Base-by-base conservation (phyloP, 2,888 invertebrate genomes). In the Drosophila meridiana region DNA sequence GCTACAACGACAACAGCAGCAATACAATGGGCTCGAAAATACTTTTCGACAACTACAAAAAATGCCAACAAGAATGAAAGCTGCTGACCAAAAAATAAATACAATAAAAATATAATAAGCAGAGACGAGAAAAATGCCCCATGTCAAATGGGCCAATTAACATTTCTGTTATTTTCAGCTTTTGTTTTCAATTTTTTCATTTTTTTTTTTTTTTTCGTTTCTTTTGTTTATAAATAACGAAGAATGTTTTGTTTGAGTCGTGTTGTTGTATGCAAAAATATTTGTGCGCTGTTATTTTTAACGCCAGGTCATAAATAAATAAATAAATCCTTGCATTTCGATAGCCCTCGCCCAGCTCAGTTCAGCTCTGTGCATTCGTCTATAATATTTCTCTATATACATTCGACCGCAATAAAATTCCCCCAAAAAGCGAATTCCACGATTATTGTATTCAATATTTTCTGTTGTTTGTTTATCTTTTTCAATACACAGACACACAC, bases 61-160 rank as follows among this genome's bases (percentile, higher is more conserved):
- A 65, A 30, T 47, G 61, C 32, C 36, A 47, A 47, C 66, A 67
- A 69, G 84, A 87, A 87, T 87, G 83, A 84, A 84, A 89, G 83
- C 83, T 71, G 72, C 57, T 69, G 58, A 69, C 52, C 53, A 69
- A 30, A 58, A 56, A 62, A 36, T 34, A 47, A 40, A n/a, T 5
- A 47, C 26, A 20, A 42, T 55, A 38, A 55, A 13, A 13, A 6
- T 11, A 47, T 36, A 40, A 55, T 38, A 38, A 42, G 30, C 40
- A 56, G 56, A 42, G 42, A 56, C 56, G 30, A 53, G 59, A 64
- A 76, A 83, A 86, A 87, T 86, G 87, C 90, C 89, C 87, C 90
- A 86, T 86, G 90, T 87, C 87, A 87, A 87, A 88, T 87, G 89
- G 87, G 90, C 90, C 90, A 87, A 87, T 87, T 87, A 87, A 90